Conservation (phyloP, 2,888 invertebrate genomes). For the Torymus auratus region DNA sequence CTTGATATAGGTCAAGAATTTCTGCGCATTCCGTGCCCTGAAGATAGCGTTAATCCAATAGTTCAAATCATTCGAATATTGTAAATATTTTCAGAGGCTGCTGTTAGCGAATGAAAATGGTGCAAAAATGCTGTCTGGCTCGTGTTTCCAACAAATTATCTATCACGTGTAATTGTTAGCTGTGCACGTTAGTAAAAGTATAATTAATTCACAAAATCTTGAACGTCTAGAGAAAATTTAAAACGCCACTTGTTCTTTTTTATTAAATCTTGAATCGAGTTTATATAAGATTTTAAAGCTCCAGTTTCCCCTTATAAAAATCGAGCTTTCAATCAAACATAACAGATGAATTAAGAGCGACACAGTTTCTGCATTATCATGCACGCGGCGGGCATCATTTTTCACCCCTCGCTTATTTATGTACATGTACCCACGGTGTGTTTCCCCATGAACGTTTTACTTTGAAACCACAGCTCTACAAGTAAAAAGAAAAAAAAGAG, state of each 20-base stretch:
- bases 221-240: too few species aligned
- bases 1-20: conserved; percentile 51
- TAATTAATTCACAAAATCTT: too few species aligned
- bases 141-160: too few species aligned
- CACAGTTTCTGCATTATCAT: conserved; percentile 41
- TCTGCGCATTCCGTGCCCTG: conserved; percentile 10
- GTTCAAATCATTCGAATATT: conserved; percentile 7
- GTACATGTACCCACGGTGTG: background rate
- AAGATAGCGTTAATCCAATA: conserved; percentile 12
- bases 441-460: conserved; percentile 1
- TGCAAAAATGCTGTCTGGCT: too few species aligned
- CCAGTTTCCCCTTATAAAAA: background rate
- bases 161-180: too few species aligned
- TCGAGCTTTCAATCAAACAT: background rate
- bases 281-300: background rate
- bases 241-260: too few species aligned
- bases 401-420: conserved; percentile 34
- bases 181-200: too few species aligned
- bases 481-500: conserved; percentile 17
- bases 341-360: conserved; percentile 36
- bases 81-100: background rate
- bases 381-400: conserved; percentile 43
- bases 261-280: background rate
- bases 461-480: background rate
- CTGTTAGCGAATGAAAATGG: too few species aligned